Conservation (phyloP, 2,113 vertebrate species). For the Cygnus atratus region DNA sequence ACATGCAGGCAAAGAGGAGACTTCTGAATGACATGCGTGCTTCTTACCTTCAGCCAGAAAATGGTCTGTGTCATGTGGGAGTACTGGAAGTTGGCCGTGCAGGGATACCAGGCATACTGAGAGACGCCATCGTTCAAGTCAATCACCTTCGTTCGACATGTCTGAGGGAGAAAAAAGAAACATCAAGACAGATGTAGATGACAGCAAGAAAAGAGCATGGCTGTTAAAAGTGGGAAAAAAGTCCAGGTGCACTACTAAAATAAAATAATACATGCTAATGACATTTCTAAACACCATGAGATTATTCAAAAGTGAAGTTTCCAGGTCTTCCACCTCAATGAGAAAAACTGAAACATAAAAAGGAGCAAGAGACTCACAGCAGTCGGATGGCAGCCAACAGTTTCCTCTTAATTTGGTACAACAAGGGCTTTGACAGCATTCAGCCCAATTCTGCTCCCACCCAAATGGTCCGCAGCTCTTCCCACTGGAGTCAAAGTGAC, state of each 20-base stretch:
- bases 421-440: not conserved
- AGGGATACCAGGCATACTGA: conserved; percentile 96
- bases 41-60: conserved; percentile 92
- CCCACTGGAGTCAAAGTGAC: not conserved
- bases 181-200: rapidly evolving
- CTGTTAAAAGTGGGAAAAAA: not conserved
- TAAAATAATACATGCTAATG: not conserved
- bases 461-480: not conserved
- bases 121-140: conserved; percentile 90
- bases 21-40: not conserved
- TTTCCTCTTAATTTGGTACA: not conserved
- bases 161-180: conserved; percentile 67
- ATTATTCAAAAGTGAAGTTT: not conserved
- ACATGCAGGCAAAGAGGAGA: not conserved
- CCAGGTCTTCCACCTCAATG: not conserved
- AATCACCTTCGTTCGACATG: conserved; percentile 93
- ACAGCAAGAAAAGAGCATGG: not conserved
- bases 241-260: not conserved
- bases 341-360: not conserved
- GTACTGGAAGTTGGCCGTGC: conserved; percentile 79
- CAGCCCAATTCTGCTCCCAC: not conserved
- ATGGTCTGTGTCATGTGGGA: conserved; percentile 75
- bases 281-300: rapidly evolving
- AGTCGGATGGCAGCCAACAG: not conserved
- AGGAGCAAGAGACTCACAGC: not conserved